Percentiles rank a stretch among this genome's conserved stretches.
Evolutionary conservation across 2,888 invertebrate species (phyloP).

Genomic region (Pardosa pseudoannulata): DNA sequence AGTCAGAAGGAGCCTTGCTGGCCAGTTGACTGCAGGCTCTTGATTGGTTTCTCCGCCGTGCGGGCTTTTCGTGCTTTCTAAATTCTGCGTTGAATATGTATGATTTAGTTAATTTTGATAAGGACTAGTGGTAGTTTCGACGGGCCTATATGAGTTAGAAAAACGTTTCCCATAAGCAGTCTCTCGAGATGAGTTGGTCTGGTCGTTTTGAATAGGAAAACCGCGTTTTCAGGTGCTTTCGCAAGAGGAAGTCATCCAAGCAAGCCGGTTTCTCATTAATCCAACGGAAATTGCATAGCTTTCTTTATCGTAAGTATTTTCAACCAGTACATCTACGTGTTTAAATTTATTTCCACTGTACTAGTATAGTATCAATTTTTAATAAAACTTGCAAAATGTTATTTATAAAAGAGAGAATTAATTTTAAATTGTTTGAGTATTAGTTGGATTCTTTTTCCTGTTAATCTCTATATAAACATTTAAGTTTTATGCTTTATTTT

Average conservation of each 20-base stretch:
- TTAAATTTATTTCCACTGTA: neutral
- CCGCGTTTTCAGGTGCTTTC: conserved; percentile 46
- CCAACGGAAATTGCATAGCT: conserved; percentile 50
- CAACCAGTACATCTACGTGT: conserved; percentile 11
- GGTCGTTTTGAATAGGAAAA: conserved; percentile 39
- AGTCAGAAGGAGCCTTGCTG: conserved; percentile 36
- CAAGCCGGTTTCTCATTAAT: conserved; percentile 62
- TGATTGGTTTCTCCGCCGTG: conserved; percentile 35
- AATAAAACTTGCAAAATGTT: too few species aligned
- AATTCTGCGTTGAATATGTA: neutral
- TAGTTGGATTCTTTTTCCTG: too few species aligned
- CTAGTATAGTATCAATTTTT: neutral
- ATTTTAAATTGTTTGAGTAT: too few species aligned
- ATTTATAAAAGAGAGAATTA: too few species aligned
- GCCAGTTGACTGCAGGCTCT: conserved; percentile 30
- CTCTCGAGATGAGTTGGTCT: neutral
- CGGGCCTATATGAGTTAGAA: neutral
- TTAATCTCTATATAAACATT: too few species aligned
- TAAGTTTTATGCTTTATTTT: too few species aligned
- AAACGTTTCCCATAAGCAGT: neutral
- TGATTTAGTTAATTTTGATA: conserved; percentile 5
- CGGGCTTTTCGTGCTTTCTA: neutral
- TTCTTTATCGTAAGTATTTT: conserved; percentile 55
- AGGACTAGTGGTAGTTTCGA: neutral
- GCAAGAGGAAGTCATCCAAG: conserved; percentile 51